A percentile compares a stretch with the other conserved stretches of the same genome.
Conservation (phyloP, 2,888 invertebrate genomes). For the Timema podura region DNA sequence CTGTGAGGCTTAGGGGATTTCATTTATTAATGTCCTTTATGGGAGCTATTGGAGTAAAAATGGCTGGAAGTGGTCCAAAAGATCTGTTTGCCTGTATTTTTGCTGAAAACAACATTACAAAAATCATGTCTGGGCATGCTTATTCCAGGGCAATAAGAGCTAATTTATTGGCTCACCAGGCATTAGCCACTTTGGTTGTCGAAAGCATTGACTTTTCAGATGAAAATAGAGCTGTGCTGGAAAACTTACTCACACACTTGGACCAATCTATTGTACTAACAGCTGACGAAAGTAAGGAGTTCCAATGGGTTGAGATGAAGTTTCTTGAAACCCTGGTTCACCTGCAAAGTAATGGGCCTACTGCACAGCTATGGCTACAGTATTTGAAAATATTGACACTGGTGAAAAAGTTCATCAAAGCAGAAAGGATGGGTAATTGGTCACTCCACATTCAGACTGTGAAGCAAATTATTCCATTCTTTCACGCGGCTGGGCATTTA, state of each 20-base stretch:
- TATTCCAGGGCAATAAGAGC: conserved; percentile 17
- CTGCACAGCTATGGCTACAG: conserved; percentile 27
- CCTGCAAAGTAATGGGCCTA: conserved; percentile 15
- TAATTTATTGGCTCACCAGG: conserved; percentile 5
- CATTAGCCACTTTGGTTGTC: neutral
- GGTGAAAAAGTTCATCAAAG: conserved; percentile 19
- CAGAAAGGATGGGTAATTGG: conserved; percentile 25
- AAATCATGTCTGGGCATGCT: conserved; percentile 18
- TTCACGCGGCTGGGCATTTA: conserved; percentile 32
- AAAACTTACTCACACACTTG: neutral
- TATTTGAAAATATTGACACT: conserved; percentile 26
- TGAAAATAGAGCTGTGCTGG: neutral
- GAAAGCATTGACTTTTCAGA: neutral
- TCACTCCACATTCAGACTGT: conserved; percentile 27
- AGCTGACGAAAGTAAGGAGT: neutral
- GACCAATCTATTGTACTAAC: neutral
- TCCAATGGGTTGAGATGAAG: neutral
- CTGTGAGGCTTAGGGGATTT: conserved; percentile 31
- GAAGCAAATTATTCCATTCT: conserved; percentile 26
- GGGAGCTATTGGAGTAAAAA: conserved; percentile 24
- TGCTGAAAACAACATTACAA: conserved; percentile 14
- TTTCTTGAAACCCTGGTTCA: neutral
- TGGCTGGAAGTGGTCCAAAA: conserved; percentile 22
- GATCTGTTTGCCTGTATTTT: conserved; percentile 6
- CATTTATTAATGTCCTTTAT: conserved; percentile 28